These are phyloP conservation scores for Thereva nobilitata DNA, from an alignment of 2,888 invertebrate genomes.

Conservation along the genomic window DNA sequence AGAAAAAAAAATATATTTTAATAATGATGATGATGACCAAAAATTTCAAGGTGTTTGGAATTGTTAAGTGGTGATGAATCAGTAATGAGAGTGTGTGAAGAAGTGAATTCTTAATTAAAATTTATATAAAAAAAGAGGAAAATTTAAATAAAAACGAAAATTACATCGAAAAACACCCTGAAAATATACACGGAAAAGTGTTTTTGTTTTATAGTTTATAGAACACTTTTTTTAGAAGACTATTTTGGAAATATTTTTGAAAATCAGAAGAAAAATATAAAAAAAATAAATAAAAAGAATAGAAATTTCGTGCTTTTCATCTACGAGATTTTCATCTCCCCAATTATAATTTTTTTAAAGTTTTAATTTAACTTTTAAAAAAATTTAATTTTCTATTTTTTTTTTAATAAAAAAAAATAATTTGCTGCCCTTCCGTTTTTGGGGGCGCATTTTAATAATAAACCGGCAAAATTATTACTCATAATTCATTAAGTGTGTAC, in stretches of 20 bases:
- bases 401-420: background rate
- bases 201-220: background rate
- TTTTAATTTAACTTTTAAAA: no score
- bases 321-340: no score
- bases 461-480: constrained; percentile 60
- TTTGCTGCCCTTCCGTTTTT: background rate
- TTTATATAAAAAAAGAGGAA: background rate
- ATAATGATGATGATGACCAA: constrained; percentile 19
- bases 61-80: constrained; percentile 21
- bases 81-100: no score
- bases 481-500: constrained; percentile 60
- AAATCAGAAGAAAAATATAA: no score
- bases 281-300: no score
- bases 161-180: constrained; percentile 1
- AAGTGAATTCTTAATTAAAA: constrained; percentile 8
- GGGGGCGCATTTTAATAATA: constrained; percentile 27
- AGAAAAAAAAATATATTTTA: constrained; percentile 1
- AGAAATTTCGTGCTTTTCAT: no score
- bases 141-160: background rate
- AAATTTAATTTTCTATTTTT: no score
- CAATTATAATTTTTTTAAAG: no score
- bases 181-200: background rate
- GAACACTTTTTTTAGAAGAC: no score
- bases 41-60: constrained; percentile 28
- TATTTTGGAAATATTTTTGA: no score